Evolutionary conservation across 2,113 vertebrate species (phyloP).

Genomic region (Grantiella picta): DNA sequence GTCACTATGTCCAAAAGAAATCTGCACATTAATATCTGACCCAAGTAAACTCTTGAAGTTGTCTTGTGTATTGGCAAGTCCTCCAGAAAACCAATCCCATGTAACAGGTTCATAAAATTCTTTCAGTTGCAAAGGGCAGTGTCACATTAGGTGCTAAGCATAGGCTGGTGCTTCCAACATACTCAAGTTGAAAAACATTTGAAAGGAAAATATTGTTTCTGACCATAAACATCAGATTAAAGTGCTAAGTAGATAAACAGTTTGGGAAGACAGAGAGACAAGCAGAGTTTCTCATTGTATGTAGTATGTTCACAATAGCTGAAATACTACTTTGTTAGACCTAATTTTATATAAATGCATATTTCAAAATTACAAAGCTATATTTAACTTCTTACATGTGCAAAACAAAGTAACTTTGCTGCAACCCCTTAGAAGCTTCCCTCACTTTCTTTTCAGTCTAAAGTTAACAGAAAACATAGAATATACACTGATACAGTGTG

Average conservation of each 20-base stretch:
- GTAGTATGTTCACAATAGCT: not conserved
- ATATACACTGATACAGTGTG: not conserved
- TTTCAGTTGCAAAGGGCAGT: not conserved
- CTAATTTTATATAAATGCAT: not conserved
- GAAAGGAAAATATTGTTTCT: not conserved
- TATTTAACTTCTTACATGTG: not conserved
- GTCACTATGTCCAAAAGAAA: not conserved
- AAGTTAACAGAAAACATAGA: not conserved
- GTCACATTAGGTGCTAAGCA: not conserved
- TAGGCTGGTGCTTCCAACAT: not conserved
- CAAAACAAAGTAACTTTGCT: not conserved
- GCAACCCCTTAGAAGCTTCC: not conserved
- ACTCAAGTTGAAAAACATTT: not conserved
- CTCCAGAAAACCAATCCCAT: not conserved
- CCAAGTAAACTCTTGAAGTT: conserved; percentile 15
- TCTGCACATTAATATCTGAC: conserved; percentile 8
- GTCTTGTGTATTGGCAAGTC: not conserved
- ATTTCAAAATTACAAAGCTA: not conserved
- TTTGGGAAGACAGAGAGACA: not conserved
- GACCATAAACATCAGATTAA: not conserved
- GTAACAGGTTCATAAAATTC: not conserved
- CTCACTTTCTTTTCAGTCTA: not conserved
- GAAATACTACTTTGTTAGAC: not conserved
- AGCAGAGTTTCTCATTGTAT: not conserved
- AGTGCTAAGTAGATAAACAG: not conserved